Percentiles rank a stretch among this genome's conserved stretches.
Evolutionary conservation across 2,888 invertebrate genomes (phyloP).

Genomic region (Uloborus plumipes): DNA sequence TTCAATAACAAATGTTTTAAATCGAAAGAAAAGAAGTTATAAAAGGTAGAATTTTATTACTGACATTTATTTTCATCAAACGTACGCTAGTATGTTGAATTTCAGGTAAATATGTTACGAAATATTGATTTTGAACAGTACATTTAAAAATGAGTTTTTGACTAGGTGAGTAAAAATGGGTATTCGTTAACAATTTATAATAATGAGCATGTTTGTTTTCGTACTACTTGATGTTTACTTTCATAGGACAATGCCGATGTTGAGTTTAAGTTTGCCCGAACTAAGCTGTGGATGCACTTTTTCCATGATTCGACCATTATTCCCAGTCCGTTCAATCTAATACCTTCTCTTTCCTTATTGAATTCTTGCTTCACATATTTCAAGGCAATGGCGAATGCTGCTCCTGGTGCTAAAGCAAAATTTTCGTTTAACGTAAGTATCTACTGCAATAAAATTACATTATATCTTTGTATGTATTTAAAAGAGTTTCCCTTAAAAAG

Average conservation of each 20-base stretch:
- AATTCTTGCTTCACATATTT: neutral
- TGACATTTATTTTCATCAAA: no score
- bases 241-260: slow-evolving; percentile 78
- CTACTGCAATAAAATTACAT: no score
- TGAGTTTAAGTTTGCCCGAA: slow-evolving; percentile 84
- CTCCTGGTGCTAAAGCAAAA: slow-evolving; percentile 17
- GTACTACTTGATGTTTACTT: neutral
- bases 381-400: neutral
- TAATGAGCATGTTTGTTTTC: neutral
- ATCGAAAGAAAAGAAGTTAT: no score
- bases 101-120: neutral
- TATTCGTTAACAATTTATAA: no score
- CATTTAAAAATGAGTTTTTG: no score
- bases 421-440: slow-evolving; percentile 32
- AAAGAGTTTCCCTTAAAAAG: no score
- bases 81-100: no score
- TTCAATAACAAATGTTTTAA: no score
- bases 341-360: slow-evolving; percentile 69
- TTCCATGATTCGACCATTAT: slow-evolving; percentile 80
- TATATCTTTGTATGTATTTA: no score
- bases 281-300: slow-evolving; percentile 81
- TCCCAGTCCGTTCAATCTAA: slow-evolving; percentile 79
- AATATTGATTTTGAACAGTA: no score
- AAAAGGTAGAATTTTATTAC: no score
- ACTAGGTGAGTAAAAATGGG: no score